These are phyloP conservation scores for Strix uralensis DNA, from an alignment of 2,113 vertebrate genomes.

Conservation along the genomic window DNA sequence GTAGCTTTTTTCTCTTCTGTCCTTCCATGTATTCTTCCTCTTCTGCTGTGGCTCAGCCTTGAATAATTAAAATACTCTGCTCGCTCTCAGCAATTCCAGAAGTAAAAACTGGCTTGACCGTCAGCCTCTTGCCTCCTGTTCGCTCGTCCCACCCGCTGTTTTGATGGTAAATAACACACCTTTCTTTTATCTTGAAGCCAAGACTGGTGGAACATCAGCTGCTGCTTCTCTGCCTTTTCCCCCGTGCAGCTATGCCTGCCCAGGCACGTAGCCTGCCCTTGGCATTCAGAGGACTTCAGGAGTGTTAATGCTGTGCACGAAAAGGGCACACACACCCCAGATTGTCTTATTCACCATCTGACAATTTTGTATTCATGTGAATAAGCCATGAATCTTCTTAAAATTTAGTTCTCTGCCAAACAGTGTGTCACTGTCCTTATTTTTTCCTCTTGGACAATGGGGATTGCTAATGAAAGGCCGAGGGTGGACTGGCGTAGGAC, in stretches of 20 bases:
- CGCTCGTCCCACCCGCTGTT: neutral
- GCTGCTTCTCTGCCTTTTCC: no score
- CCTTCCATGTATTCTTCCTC: neutral
- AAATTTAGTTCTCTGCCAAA: neutral
- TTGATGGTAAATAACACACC: neutral
- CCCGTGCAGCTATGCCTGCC: accelerated
- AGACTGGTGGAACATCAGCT: neutral
- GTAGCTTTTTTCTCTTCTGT: neutral
- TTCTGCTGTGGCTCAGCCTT: neutral
- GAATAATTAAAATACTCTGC: neutral
- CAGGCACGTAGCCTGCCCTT: neutral
- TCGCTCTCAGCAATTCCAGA: neutral
- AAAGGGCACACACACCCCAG: neutral
- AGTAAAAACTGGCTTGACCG: neutral
- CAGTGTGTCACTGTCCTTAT: no score
- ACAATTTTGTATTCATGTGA: neutral
- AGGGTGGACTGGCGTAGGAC: neutral
- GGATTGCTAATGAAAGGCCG: no score
- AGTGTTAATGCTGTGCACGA: accelerated
- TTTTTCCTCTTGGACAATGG: accelerated
- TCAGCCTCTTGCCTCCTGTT: neutral
- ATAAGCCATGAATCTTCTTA: neutral
- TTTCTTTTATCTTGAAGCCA: neutral
- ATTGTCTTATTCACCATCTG: neutral
- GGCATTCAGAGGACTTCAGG: neutral